Evolutionary conservation across 2,888 invertebrate genomes (phyloP), one percentile per base, ranked within the genome.

Genomic region (Mesorhabditis spiculigera): DNA sequence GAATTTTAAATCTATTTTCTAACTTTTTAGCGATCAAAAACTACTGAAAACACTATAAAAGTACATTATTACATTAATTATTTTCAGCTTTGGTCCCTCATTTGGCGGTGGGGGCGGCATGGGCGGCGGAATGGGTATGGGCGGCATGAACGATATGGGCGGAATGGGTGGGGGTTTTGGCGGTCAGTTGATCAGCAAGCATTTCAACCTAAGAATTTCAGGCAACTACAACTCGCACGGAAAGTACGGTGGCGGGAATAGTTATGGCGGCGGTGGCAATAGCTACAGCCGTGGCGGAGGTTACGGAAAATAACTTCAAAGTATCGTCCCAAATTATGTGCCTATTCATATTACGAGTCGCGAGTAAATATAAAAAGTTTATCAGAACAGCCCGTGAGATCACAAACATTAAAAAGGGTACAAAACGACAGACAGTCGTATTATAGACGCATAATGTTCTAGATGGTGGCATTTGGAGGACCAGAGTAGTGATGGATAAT

Each of bases 111-210:
- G 8, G 58, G 58, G 58, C 58, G 58, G 58, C 0, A 50, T 50
- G 58, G 58, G 58, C 58, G 58, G 58, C 8, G 58, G 58, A 50
- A 50, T n/a, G n/a, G n/a, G 10, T 50, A 50, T n/a, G 10, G 10
- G 10, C 58, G 10, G 58, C 28, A 50, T 50, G 58, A n/a, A n/a
- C 58, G 58, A n/a, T 50, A 50, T 50, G 58, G 58, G 58, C 58
- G 58, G 58, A 13, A 50, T 50, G 58, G 58, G 58, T n/a, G 58
- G 58, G 3, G 58, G 58, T 28, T 28, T 28, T 28, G 28, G 28
- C 28, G 28, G 28, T 28, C 1, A 28, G 28, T 28, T 28, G 28
- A 28, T 28, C 28, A 28, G 28, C 28, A 28, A 28, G 28, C 28
- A 28, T 28, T 28, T 28, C 28, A 28, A 3, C 28, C 28, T 28